Conservation (phyloP, 2,113 vertebrate genomes). For the western clawed frog (Xenopus tropicalis) region DNA sequence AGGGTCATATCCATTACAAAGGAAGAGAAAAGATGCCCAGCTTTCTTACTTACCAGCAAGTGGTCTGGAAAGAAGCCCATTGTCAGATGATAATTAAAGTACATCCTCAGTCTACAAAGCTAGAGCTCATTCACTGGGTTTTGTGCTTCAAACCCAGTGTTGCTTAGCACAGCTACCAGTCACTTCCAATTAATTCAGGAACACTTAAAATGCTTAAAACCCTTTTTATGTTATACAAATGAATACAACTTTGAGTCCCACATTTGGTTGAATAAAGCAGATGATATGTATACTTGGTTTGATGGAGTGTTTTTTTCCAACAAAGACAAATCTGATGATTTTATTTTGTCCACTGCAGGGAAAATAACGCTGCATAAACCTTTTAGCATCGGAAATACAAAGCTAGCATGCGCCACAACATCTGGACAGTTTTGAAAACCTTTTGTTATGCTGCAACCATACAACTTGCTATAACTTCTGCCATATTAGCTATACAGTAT, state of each 20-base stretch:
- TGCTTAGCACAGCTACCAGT: not conserved
- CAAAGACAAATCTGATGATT: not conserved
- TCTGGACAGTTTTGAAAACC: too few relatives aligned
- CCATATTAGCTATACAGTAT: too few relatives aligned
- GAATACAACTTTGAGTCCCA: not conserved
- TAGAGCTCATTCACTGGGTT: not conserved
- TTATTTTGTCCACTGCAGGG: not conserved
- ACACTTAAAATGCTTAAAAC: not conserved
- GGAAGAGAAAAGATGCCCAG: not conserved
- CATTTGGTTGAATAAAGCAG: not conserved
- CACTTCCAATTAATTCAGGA: conserved; percentile 1
- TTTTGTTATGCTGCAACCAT: too few relatives aligned
- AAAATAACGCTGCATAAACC: too few relatives aligned
- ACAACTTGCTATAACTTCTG: too few relatives aligned
- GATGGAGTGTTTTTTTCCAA: not conserved
- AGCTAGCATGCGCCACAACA: too few relatives aligned
- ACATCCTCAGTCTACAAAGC: not conserved
- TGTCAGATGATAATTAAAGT: not conserved
- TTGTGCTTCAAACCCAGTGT: not conserved
- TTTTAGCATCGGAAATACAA: too few relatives aligned
- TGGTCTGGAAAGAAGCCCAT: not conserved
- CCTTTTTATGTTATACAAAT: not conserved
- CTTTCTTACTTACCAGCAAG: not conserved
- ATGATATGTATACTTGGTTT: not conserved
- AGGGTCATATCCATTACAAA: not conserved